phyloP scores from a whole-genome alignment of 2,888 invertebrate genomes.

The Cephus pygmeus region DNA sequence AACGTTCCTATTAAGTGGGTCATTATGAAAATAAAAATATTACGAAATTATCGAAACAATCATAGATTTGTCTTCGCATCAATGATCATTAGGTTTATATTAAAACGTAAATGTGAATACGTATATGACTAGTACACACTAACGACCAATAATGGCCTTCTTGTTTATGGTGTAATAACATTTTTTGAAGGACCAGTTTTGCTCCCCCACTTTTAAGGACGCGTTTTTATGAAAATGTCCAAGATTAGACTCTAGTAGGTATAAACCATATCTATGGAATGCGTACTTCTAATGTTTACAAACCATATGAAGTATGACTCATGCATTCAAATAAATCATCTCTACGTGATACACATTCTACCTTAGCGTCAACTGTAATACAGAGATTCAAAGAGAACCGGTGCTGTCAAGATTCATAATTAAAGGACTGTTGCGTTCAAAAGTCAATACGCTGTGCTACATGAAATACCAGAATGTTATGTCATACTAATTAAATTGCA shows the following conservation, averaged over 20 bases:
- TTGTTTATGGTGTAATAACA: too few relatives aligned
- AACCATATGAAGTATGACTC: background rate
- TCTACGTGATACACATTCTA: background rate
- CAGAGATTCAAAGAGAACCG: background rate
- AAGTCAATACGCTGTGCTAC: background rate
- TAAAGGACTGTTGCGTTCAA: background rate
- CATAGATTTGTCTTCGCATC: background rate
- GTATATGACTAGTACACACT: background rate
- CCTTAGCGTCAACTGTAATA: background rate
- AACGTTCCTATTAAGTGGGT: background rate
- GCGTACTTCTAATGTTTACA: background rate
- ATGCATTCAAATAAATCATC: background rate
- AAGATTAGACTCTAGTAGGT: background rate
- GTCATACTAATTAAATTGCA: background rate
- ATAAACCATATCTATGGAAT: background rate
- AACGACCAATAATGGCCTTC: too few relatives aligned
- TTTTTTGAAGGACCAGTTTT: too few relatives aligned
- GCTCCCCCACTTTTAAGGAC: background rate
- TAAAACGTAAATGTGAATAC: background rate
- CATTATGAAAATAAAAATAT: background rate
- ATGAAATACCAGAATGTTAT: background rate
- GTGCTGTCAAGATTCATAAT: background rate
- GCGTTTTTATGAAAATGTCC: background rate
- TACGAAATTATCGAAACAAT: background rate
- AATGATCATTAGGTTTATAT: background rate